These are phyloP conservation scores for Gobiocypris rarus DNA, from an alignment of 2,113 vertebrate genomes.

Conservation along the genomic window DNA sequence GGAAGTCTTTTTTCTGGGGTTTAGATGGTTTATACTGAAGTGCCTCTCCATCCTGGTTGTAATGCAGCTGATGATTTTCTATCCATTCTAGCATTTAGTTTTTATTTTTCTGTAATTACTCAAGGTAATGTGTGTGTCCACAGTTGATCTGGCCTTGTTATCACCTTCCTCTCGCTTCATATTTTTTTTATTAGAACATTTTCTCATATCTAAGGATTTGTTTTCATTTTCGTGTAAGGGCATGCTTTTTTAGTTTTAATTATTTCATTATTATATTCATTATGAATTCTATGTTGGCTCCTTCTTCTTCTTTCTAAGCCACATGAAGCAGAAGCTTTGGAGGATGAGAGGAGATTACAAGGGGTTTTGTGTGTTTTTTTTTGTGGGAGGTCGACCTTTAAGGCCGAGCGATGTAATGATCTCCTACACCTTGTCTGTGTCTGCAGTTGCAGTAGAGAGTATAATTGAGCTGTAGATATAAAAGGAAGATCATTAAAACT, in stretches of 20 bases:
- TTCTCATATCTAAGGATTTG: too few relatives aligned
- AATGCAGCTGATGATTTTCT: neutral
- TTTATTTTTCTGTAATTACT: neutral
- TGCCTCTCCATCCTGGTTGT: neutral
- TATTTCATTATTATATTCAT: neutral
- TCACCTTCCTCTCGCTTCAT: neutral
- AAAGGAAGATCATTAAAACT: slow-evolving; percentile 27
- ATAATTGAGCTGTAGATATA: slow-evolving; percentile 36
- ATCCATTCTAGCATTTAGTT: neutral
- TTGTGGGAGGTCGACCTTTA: slow-evolving; percentile 24
- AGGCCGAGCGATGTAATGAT: slow-evolving; percentile 18
- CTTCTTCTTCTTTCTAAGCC: neutral
- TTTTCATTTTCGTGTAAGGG: neutral
- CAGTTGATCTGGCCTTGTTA: neutral
- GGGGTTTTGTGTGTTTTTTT: slow-evolving; percentile 28
- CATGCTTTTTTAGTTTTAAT: neutral
- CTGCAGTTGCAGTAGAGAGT: slow-evolving; percentile 25
- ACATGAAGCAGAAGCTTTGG: neutral
- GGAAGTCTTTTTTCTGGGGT: neutral
- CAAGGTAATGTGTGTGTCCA: neutral
- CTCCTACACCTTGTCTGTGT: slow-evolving; percentile 14
- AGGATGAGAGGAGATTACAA: slow-evolving; percentile 31
- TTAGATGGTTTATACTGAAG: neutral
- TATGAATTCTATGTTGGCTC: neutral
- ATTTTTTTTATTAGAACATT: too few relatives aligned